Percentiles rank a stretch among this genome's conserved stretches.
Evolutionary conservation across 2,888 invertebrate genomes (phyloP).

Genomic region (Bedellia somnulentella): DNA sequence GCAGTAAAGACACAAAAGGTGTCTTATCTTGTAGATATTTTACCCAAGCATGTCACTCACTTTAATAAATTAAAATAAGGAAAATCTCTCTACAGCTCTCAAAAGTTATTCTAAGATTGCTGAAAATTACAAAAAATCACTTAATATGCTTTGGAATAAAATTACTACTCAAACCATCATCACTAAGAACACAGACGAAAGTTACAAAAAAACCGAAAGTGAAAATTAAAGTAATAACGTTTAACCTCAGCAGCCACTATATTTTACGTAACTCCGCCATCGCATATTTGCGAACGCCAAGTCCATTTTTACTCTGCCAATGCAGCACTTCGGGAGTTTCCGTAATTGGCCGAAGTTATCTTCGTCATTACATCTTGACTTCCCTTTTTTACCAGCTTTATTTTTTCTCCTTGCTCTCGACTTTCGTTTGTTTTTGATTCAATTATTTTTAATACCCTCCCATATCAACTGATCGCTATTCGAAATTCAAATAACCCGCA

Average conservation of each 20-base stretch:
- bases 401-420: slow-evolving; percentile 37
- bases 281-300: slow-evolving; percentile 37
- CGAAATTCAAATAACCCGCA: slow-evolving; percentile 6
- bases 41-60: no score
- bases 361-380: slow-evolving; percentile 56
- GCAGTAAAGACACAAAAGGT: no score
- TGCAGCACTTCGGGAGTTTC: slow-evolving; percentile 45
- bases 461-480: slow-evolving; percentile 13
- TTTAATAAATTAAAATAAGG: no score
- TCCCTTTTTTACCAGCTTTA: slow-evolving; percentile 40
- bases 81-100: no score
- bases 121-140: no score
- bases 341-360: slow-evolving; percentile 59
- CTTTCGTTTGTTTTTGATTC: slow-evolving; percentile 54
- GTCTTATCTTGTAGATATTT: no score
- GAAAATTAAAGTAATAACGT: slow-evolving; percentile 14
- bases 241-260: slow-evolving; percentile 14
- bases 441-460: slow-evolving; percentile 43
- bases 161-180: no score
- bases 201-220: no score
- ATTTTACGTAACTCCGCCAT: slow-evolving; percentile 26
- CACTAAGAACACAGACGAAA: no score
- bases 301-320: slow-evolving; percentile 48
- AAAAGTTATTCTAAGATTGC: no score
- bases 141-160: no score